Conservation (phyloP, 2,113 vertebrate species). For the Caracal caracal region DNA sequence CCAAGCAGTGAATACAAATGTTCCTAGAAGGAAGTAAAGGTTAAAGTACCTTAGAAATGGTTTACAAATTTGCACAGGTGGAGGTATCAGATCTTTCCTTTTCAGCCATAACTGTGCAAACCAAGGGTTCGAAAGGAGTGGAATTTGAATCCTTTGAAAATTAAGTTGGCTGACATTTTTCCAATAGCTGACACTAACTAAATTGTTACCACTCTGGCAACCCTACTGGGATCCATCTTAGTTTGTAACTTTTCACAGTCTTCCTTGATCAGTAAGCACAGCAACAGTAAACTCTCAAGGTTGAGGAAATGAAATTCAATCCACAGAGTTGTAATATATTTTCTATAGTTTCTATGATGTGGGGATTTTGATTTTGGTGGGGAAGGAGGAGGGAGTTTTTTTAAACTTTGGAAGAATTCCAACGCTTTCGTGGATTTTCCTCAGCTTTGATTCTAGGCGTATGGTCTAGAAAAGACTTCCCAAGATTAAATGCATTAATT, state of each 20-base stretch:
- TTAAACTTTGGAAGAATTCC: slow-evolving; percentile 35
- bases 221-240: not conserved
- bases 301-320: not conserved
- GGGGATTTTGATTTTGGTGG: not conserved
- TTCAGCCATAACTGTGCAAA: not conserved
- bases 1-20: not conserved
- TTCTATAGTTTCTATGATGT: not conserved
- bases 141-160: not conserved
- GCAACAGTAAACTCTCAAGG: slow-evolving; percentile 29
- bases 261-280: slow-evolving; percentile 3
- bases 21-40: not conserved
- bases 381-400: not conserved
- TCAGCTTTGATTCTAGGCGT: slow-evolving; percentile 7
- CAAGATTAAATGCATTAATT: slow-evolving; percentile 23
- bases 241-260: not conserved
- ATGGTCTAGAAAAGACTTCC: slow-evolving; percentile 28
- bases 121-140: not conserved
- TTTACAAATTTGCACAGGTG: not conserved
- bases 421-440: slow-evolving; percentile 15
- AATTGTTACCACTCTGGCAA: not conserved
- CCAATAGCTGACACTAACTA: not conserved
- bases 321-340: not conserved
- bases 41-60: not conserved
- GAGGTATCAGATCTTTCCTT: not conserved
- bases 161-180: not conserved